Evolutionary conservation across 2,797 vertebrate genomes (phyloP).

Genomic region (Alosa sapidissima): DNA sequence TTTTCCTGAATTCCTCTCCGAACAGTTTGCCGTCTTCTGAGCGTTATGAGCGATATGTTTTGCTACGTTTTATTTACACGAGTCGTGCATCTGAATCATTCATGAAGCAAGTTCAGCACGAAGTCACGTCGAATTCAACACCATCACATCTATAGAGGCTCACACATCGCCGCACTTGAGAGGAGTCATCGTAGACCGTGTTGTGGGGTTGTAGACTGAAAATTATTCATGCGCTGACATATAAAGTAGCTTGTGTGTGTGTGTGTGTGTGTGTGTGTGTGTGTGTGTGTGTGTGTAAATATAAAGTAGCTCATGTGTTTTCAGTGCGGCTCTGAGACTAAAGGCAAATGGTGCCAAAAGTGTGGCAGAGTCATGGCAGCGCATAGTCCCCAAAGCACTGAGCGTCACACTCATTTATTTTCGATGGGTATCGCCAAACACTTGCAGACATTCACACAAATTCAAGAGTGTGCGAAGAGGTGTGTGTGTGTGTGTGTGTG

Average conservation of each 20-base stretch:
- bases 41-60: not conserved
- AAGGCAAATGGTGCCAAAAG: not conserved
- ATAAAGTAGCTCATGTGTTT: not conserved
- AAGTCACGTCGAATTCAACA: not conserved
- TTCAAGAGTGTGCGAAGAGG: not conserved
- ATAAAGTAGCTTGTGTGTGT: not conserved
- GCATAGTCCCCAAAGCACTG: not conserved
- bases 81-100: conserved; percentile 3
- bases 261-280: too few relatives aligned
- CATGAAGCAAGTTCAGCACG: not conserved
- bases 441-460: not conserved
- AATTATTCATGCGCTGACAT: not conserved
- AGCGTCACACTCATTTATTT: not conserved
- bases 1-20: not conserved
- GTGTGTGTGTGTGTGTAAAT: too few relatives aligned
- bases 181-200: not conserved
- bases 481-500: not conserved
- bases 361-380: not conserved
- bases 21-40: not conserved
- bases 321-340: not conserved
- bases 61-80: not conserved
- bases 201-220: not conserved
- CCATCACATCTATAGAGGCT: not conserved
- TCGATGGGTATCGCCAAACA: not conserved
- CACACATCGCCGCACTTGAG: not conserved